Base-by-base conservation (phyloP, 2,113 vertebrate species). In the Zeus faber region DNA sequence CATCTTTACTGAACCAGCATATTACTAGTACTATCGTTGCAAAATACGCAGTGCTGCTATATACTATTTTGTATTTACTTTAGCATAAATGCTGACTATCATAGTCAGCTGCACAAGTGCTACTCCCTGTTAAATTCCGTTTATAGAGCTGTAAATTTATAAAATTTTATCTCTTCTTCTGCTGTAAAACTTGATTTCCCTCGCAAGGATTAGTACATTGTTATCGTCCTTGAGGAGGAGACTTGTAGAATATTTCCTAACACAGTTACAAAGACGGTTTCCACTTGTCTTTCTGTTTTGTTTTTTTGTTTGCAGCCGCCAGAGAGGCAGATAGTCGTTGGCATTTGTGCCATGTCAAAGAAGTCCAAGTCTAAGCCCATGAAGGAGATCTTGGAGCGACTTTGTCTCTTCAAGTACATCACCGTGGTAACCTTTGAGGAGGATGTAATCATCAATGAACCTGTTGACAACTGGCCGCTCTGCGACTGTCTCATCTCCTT, bases 401-500 rank as follows among this genome's bases (percentile, higher is more conserved):
- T 95, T 58, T 93, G 91, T 57, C 86, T 93, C 70, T 95, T 94
- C 85, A 94, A 94, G 54, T 95, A 95, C 69, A 93, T 95, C 72
- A 93, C 89, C 18, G 92, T 94, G 54, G 88, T 93, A 26, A 91
- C 93, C 56, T 91, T 95, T 82, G 92, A 94, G 82, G 93, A 95
- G 46, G 92, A 95, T 50, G 85, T 92, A 23, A 91, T 95, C 79
- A 84, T 93, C 74, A 93, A 92, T 5, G 91, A 94, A 65, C 88
- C 90, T 8, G 93, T 94, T 59, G 91, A 93, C 69, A 92, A 95
- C 25, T 95, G 93, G 93, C 93, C 93, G 14, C 83, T 91, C 58
- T 95, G 93, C 52, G 93, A 95, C 72, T 94, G 93, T 77, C 93
- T 95, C 69, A 94, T 95, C 83, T 95, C 93, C 77, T 95, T 95